Base-by-base conservation (phyloP, 1,140 invertebrate species). In the Rhopalosiphum padi region DNA sequence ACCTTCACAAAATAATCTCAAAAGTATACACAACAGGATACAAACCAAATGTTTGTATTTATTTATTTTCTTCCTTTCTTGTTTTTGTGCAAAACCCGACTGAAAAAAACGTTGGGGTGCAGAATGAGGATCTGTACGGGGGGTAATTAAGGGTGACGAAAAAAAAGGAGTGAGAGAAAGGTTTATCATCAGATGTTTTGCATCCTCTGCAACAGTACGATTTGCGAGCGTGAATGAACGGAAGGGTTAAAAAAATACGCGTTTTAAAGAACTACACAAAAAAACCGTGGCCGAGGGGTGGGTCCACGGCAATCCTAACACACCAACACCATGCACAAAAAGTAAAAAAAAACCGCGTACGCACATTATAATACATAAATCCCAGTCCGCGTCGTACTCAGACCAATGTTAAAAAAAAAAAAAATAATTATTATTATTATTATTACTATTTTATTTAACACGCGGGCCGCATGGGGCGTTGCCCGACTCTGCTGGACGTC, bases 121-220 rank as follows among this genome's bases (percentile, higher is more conserved):
- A 30, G 48, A 85, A 53, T n/a, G 91, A 85, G n/a, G n/a, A 53
- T 89, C 87, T 37, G 21, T 89, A 85, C 91, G 77, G 91, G 91
- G 91, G 91, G 91, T 93, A 93, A 93, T 93, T 93, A 93, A 83
- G 91, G 77, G 91, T 93, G 91, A 93, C 77, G 30, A 85, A 85
- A 53, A 53, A 77, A 37, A 41, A 48, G 23, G 37, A 86, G 30
- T 7, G 90, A 91, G 77, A 83, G 77, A 92, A 82, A 90, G 88
- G 89, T 68, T 60, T 90, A 90, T 68, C 35, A 41, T 90, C 89
- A 25, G 89, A 85, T 93, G 77, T 85, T 93, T 93, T 85, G 91
- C 91, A 93, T 93, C 51, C 91, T 85, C 35, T 93, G 77, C 60
- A 68, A 68, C 30, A 68, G 60, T 68, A 30, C 41, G 43, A 48